Evolutionary conservation across 2,797 vertebrate genomes (phyloP).

Genomic region (Champsocephalus gunnari): DNA sequence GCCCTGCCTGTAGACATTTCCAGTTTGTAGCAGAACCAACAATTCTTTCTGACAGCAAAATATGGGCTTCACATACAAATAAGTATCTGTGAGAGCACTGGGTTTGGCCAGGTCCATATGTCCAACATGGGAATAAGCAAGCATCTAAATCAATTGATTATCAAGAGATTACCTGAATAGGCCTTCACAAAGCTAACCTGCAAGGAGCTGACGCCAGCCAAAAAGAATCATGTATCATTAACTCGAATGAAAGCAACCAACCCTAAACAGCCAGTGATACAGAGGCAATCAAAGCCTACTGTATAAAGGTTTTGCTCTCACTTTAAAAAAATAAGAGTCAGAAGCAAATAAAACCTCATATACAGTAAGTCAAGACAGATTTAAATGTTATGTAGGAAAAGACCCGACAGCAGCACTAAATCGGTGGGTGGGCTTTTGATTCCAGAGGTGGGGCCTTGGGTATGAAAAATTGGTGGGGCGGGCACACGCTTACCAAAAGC

Average conservation of each 20-base stretch:
- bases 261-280: conserved; percentile 7
- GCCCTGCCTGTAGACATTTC: conserved; percentile 14
- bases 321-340: too few relatives aligned
- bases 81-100: neutral
- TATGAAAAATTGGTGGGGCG: too few relatives aligned
- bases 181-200: conserved; percentile 34
- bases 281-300: neutral
- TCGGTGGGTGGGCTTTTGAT: too few relatives aligned
- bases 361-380: too few relatives aligned
- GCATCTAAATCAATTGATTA: conserved; percentile 22
- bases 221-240: conserved; percentile 35
- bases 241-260: conserved; percentile 31
- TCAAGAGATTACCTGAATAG: conserved; percentile 33
- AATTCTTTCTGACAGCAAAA: conserved; percentile 21
- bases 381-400: too few relatives aligned
- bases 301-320: too few relatives aligned
- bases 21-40: conserved; percentile 13
- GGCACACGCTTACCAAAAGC: too few relatives aligned
- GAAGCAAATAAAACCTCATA: neutral
- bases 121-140: neutral
- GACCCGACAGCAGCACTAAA: neutral
- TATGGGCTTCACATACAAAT: conserved; percentile 4
- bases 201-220: conserved; percentile 41
- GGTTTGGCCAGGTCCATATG: neutral
- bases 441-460: too few relatives aligned